Base-by-base conservation (phyloP, 1,140 invertebrate genomes). In the Ceratitis capitata region DNA sequence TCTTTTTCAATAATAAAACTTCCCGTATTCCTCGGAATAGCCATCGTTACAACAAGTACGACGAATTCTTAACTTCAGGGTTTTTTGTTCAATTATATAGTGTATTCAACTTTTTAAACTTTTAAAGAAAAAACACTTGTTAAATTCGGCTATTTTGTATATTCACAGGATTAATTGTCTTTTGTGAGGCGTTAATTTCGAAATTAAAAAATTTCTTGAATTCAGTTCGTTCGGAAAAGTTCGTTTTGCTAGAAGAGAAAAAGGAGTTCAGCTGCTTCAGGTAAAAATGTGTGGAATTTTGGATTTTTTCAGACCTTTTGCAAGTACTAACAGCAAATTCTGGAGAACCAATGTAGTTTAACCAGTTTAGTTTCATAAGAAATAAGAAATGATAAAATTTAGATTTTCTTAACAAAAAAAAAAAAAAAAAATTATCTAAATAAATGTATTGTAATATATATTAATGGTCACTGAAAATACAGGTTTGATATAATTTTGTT, bases 161-260 rank as follows among this genome's bases (percentile, higher is more conserved):
- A 78, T 78, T 78, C 69, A 78, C 69, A 78, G 69, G 69, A 45
- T 78, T 45, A 45, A 78, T 78, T 78, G 69, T 78, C 69, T 78
- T 78, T 78, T 35, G 14, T 74, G 64, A 74, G 64, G 64, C 32
- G 35, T 16, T 74, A 35, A 32, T 26, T 29, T 74, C 64, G 35
- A 74, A 74, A 74, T 74, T 74, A 39, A 74, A 74, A 78, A 78
- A 78, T 26, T 23, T 45, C n/a, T n/a, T 78, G 39, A 23, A 78
- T 78, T 78, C 39, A 78, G 69, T 78, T 45, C 69, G 69, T 78
- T 78, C 69, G 45, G 69, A 78, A 78, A 78, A 78, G 39, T 78
- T 78, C 69, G 69, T 78, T 78, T 74, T 45, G 69, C 45, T 78
- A 78, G 69, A 35, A 78, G 39, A 78, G 69, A 78, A 45, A 69